Percentiles rank a stretch among this genome's conserved stretches.
phyloP scores from a whole-genome alignment of 2,113 vertebrate species.

The Solenodon paradoxus region DNA sequence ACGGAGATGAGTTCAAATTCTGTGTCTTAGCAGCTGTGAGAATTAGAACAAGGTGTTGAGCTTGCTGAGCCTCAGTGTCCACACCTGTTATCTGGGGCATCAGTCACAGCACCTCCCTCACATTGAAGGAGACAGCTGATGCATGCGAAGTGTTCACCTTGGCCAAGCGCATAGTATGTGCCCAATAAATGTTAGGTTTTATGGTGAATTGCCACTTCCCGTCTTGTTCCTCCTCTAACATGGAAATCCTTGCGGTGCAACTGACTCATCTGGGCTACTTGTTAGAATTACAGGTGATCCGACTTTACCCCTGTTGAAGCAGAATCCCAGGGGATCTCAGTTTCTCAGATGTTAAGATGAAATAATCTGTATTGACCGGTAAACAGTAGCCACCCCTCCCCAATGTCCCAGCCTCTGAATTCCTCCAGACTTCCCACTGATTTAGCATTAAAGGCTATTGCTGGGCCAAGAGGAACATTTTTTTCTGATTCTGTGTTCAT shows the following conservation, averaged over 20 bases:
- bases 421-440: not conserved
- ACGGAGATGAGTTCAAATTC: not conserved
- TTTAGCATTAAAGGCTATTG: not conserved
- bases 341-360: not conserved
- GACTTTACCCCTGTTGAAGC: not conserved
- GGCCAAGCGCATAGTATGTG: not conserved
- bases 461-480: not conserved
- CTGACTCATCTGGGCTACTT: not conserved
- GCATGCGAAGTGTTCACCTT: rapidly evolving
- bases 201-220: not conserved
- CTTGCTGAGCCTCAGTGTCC: not conserved
- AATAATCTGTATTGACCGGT: not conserved
- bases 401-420: not conserved
- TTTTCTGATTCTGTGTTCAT: not conserved
- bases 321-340: not conserved
- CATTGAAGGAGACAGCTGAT: not conserved
- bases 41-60: not conserved
- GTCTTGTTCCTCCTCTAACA: not conserved
- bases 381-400: not conserved
- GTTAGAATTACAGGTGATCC: not conserved
- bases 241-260: not conserved
- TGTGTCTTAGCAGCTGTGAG: not conserved
- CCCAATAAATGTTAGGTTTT: not conserved
- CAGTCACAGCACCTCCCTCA: not conserved
- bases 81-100: not conserved